These are phyloP conservation scores for Morinoia aosen DNA, from an alignment of 2,888 invertebrate species.

Conservation along the genomic window DNA sequence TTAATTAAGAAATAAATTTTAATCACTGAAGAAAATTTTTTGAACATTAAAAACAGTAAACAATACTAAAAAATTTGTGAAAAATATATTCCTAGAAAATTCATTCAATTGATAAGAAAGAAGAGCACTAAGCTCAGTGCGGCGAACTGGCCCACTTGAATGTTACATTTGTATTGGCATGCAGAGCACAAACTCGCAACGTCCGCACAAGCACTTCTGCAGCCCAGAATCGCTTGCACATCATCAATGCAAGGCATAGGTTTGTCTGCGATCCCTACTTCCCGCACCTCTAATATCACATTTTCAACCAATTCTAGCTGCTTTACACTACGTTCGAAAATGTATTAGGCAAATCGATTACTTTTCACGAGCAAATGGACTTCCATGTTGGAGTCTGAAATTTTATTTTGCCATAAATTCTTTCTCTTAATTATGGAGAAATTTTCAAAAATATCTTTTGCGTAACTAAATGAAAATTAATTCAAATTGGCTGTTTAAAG, in stretches of 20 bases:
- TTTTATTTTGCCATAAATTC: too few species aligned
- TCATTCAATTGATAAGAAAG: background rate
- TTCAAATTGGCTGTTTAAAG: too few species aligned
- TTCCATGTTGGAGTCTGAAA: too few species aligned
- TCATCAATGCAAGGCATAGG: background rate
- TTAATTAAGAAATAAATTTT: background rate
- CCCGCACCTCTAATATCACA: too few species aligned
- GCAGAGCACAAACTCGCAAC: background rate
- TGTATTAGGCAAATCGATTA: too few species aligned
- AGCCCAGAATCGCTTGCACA: background rate
- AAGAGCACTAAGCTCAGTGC: background rate
- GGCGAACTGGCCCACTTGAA: background rate
- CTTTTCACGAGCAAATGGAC: too few species aligned
- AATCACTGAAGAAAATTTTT: background rate
- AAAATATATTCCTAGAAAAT: background rate
- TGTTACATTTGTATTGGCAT: background rate
- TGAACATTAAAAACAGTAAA: background rate
- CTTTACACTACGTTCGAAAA: too few species aligned
- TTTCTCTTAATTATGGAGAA: too few species aligned
- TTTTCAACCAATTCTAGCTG: too few species aligned
- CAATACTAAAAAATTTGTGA: background rate
- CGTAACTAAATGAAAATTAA: too few species aligned
- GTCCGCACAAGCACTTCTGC: background rate
- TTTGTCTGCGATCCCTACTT: background rate
- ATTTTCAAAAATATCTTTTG: too few species aligned